phyloP scores from a whole-genome alignment of 2,888 invertebrate genomes.

The Machimus rusticus region DNA sequence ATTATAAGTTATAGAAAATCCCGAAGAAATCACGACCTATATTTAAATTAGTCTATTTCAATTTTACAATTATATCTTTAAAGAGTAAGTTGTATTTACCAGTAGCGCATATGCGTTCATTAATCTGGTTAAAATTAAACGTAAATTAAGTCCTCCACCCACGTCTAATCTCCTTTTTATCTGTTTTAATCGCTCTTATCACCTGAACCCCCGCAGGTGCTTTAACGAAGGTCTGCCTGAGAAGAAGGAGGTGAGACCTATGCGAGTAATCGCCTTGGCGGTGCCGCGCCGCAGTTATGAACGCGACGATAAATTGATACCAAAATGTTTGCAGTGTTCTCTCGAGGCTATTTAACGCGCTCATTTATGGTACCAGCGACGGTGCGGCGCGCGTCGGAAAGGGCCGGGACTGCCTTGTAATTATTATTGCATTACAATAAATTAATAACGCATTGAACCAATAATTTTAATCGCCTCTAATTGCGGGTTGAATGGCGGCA shows the following conservation, averaged over 20 bases:
- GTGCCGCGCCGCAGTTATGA: background rate
- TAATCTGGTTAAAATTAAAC: constrained; percentile 26
- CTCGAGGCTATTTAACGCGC: constrained; percentile 45
- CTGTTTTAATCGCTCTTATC: background rate
- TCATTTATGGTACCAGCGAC: constrained; percentile 42
- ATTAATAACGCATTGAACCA: constrained; percentile 49
- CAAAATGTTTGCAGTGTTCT: constrained; percentile 44
- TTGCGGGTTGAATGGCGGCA: constrained; percentile 47
- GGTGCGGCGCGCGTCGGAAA: constrained; percentile 15
- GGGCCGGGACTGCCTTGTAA: constrained; percentile 39
- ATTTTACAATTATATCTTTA: too few relatives aligned
- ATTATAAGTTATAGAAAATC: too few relatives aligned
- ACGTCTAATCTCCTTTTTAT: background rate
- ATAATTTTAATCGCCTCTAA: constrained; percentile 48
- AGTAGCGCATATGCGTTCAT: background rate
- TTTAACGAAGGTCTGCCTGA: background rate
- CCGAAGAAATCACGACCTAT: too few relatives aligned
- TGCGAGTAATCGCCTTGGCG: background rate
- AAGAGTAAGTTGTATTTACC: background rate
- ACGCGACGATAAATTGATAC: constrained; percentile 45
- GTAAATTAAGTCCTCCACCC: constrained; percentile 12
- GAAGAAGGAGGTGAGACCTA: background rate
- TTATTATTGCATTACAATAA: constrained; percentile 49
- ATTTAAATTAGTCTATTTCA: too few relatives aligned
- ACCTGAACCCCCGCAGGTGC: background rate